A percentile compares a stretch with the other conserved stretches of the same genome.
These are phyloP conservation scores for Phymanthus crucifer DNA, from an alignment of 92 coral and sea anemone genomes.

Conservation along the genomic window DNA sequence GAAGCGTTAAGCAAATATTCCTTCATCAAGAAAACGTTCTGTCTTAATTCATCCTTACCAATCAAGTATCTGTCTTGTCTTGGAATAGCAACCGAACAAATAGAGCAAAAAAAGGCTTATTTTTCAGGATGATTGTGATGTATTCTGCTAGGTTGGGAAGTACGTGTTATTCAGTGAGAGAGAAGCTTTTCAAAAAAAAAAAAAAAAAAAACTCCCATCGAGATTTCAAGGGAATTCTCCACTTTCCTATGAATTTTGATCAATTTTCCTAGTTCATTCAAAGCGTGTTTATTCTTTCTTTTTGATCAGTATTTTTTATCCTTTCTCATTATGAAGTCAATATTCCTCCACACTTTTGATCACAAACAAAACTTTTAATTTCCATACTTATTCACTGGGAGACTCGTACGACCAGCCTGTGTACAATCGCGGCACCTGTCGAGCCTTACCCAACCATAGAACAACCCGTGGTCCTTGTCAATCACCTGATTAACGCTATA, in stretches of 20 bases:
- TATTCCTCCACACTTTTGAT: neutral
- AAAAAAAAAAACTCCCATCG: neutral
- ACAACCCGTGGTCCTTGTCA: constrained; percentile 22
- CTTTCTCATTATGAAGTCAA: constrained; percentile 8
- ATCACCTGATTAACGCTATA: neutral
- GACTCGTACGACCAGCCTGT: constrained; percentile 31
- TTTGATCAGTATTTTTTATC: neutral
- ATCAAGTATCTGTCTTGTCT: neutral
- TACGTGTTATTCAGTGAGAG: neutral
- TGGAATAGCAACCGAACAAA: neutral
- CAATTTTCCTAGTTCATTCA: neutral
- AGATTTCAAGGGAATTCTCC: neutral
- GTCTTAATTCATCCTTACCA: neutral
- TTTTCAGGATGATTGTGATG: neutral
- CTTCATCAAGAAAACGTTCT: neutral
- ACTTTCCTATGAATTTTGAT: neutral
- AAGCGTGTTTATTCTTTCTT: neutral
- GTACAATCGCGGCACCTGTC: constrained; percentile 22
- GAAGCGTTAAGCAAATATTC: constrained; percentile 1
- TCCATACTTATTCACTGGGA: constrained; percentile 32
- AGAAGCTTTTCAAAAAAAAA: neutral
- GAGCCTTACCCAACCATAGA: neutral
- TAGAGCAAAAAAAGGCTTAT: neutral
- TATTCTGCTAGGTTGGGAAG: neutral
- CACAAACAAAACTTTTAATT: constrained; percentile 32